Base-by-base conservation (phyloP, 2,888 invertebrate species). In the Melieria omissa region DNA sequence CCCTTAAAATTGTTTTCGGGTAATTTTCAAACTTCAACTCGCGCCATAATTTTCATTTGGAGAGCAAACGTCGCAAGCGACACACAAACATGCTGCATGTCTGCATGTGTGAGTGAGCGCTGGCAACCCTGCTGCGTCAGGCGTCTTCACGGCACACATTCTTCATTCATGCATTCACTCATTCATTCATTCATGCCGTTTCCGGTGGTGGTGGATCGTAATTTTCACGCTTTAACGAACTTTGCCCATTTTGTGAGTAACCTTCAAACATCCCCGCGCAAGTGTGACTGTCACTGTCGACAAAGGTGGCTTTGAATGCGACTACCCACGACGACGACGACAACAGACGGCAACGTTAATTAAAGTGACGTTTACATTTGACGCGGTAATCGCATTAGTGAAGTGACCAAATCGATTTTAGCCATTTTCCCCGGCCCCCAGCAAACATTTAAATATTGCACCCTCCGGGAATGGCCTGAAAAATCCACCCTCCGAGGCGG, bases 351-450 rank as follows among this genome's bases (percentile, higher is more conserved):
- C 49, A 62, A 55, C 69, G 62, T 69, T 69, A 69, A 69, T 69
- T 69, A 69, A 63, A 69, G 41, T 69, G 62, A 69, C 52, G 47
- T 63, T 69, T 63, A 41, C 55, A 63, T 69, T 69, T 69, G 55
- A 69, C 63, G 45, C 42, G 10, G 55, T 81, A 82, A 82, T 82
- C 82, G 82, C 77, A 81, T 82, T 81, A 81, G 71, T 62, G 69
- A 55, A 60, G 77, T 81, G 81, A 73, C 77, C 78, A 82, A 81
- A 82, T 80, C 82, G 80, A 80, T 82, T 72, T 72, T 65, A 29
- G 29, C 29, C 2, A 3, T 29, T 29, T 29, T 29, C 29, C 29
- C 29, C 29, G 29, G 29, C 29, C 29, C 29, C 3, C 29, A 3
- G 29, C 29, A 1, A 29, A 29, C 29, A 29, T 29, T 29, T 2